Evolutionary conservation across 1,140 invertebrate genomes (phyloP), one percentile per base, ranked within the genome.

Genomic region (Philaenus spumarius): DNA sequence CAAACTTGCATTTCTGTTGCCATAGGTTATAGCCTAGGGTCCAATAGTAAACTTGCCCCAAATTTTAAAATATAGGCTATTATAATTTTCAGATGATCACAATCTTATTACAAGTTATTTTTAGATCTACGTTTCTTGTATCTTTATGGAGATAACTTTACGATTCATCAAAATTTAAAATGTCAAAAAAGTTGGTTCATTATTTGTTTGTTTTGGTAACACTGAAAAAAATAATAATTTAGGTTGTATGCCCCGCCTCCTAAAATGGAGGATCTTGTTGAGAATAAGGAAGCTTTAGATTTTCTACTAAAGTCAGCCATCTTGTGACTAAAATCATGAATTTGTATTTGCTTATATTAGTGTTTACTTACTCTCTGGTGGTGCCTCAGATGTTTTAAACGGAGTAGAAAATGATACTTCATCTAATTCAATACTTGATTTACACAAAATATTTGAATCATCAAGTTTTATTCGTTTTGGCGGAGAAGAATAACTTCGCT

Each of bases 381-480:
- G 9, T 66, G 57, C n/a, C 69, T 69, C 59, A 42, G 34, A 39
- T 42, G 17, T 22, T 30, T 69, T 60, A 23, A 56, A 59, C 19
- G 66, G 46, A 6, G 63, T 61, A 55, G 69, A 64, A 60, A 53
- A 63, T 51, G 66, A 62, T 61, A 64, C 63, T 62, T 71, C 67
- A 68, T 71, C 70, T 47, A 68, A 58, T 67, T 69, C 68, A 45
- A 60, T 58, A 35, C 48, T 63, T 43, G 61, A 63, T 40, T 66
- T 66, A 50, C 61, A 60, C 55, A 59, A 65, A 58, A 67, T 68
- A 48, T 62, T 64, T 64, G 67, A 62, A 42, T 67, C 63, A 48
- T 75, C 74, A 47, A 77, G 62, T 68, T 73, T 77, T 55, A 74
- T 69, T 65, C 76, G 73, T 69, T 77, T 77, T 37, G 70, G 68